Conservation (phyloP, 2,113 vertebrate genomes). For the Alligator mississippiensis region DNA sequence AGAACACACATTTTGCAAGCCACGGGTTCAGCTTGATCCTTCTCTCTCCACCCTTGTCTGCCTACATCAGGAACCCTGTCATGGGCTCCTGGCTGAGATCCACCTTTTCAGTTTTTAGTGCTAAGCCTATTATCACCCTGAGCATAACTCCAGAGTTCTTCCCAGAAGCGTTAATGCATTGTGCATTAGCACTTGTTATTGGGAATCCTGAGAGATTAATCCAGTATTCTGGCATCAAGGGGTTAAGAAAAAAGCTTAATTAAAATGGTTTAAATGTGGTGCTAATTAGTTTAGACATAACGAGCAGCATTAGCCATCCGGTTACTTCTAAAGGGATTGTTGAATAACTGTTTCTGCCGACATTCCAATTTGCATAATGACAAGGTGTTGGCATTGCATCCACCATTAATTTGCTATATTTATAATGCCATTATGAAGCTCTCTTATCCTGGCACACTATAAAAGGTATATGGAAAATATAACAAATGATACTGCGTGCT, state of each 20-base stretch:
- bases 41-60: background rate
- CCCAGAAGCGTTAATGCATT: rapidly evolving
- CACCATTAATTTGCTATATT: constrained; percentile 75
- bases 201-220: background rate
- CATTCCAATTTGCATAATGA: constrained; percentile 74
- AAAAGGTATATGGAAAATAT: constrained; percentile 48
- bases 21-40: background rate
- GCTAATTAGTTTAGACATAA: constrained; percentile 68
- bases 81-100: background rate
- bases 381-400: constrained; percentile 65
- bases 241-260: constrained; percentile 61
- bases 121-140: background rate
- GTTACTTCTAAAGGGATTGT: constrained; percentile 45
- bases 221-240: background rate
- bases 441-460: background rate
- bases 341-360: constrained; percentile 48
- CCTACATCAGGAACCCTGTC: rapidly evolving
- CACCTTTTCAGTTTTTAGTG: background rate
- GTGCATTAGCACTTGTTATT: background rate
- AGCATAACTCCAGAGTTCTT: background rate
- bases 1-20: no score
- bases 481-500: constrained; percentile 32
- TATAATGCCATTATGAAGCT: constrained; percentile 60
- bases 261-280: constrained; percentile 41
- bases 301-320: constrained; percentile 49